These are phyloP conservation scores for Eristalis tenax DNA, from an alignment of 2,888 invertebrate species.

Conservation along the genomic window DNA sequence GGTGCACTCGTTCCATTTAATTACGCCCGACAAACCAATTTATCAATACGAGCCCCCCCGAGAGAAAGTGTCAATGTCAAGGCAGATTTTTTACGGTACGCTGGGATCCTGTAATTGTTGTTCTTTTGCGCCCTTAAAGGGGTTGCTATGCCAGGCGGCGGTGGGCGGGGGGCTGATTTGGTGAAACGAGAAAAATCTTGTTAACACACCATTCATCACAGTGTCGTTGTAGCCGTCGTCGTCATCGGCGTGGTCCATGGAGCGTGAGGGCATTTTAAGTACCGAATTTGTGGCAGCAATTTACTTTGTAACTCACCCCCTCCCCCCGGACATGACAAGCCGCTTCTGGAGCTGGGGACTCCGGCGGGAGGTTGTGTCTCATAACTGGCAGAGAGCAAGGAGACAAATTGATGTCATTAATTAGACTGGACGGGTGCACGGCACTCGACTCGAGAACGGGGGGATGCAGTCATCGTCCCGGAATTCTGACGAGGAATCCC, in stretches of 20 bases:
- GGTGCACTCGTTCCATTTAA: slow-evolving; percentile 31
- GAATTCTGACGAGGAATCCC: not conserved
- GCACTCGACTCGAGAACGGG: not conserved
- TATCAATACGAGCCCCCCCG: slow-evolving; percentile 44
- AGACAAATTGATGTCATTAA: slow-evolving; percentile 79
- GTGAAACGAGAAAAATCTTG: slow-evolving; percentile 79
- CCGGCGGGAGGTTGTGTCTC: slow-evolving; percentile 38
- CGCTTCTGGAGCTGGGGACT: not conserved
- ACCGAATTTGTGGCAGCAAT: slow-evolving; percentile 74
- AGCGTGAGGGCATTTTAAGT: slow-evolving; percentile 74
- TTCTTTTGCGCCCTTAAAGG: slow-evolving; percentile 7
- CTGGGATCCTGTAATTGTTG: slow-evolving; percentile 25
- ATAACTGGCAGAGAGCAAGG: slow-evolving; percentile 63
- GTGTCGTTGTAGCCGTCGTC: slow-evolving; percentile 38
- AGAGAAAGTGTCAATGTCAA: slow-evolving; percentile 66
- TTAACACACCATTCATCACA: slow-evolving; percentile 81
- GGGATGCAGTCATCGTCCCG: not conserved
- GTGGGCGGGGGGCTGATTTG: slow-evolving; percentile 43
- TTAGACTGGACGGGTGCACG: slow-evolving; percentile 74
- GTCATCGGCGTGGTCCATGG: slow-evolving; percentile 31
- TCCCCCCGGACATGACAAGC: not conserved
- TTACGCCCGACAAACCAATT: slow-evolving; percentile 60
- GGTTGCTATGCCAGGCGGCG: slow-evolving; percentile 16
- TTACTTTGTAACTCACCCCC: slow-evolving; percentile 58
- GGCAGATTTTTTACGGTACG: slow-evolving; percentile 62